A percentile compares a stretch with the other conserved stretches of the same genome.
phyloP scores from a whole-genome alignment of 2,113 vertebrate genomes.

The human (Homo sapiens) region DNA sequence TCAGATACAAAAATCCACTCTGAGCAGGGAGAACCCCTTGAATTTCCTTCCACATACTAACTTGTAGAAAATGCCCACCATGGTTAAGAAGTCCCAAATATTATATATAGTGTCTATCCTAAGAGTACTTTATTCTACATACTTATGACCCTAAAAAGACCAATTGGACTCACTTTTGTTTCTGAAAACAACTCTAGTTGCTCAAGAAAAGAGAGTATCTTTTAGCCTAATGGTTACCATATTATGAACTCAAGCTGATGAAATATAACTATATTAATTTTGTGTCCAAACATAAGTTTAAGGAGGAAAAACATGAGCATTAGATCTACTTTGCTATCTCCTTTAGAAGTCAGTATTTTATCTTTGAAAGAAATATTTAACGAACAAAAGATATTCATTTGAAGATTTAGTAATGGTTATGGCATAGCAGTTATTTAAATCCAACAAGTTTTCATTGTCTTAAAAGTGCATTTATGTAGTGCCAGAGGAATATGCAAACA shows the following conservation, averaged over 20 bases:
- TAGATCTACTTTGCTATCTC: background rate
- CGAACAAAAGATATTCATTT: background rate
- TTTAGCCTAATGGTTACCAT: background rate
- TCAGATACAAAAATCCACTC: background rate
- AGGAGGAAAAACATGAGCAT: background rate
- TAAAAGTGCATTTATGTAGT: background rate
- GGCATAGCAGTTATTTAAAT: background rate
- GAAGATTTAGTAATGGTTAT: background rate
- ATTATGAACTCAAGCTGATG: background rate
- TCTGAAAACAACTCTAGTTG: constrained; percentile 11
- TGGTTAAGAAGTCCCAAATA: background rate
- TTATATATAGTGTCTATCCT: background rate
- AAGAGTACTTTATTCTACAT: background rate
- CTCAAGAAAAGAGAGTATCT: background rate
- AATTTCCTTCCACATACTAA: background rate
- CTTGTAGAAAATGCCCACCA: background rate
- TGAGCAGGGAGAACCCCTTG: background rate
- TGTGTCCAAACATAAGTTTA: background rate
- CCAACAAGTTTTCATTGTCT: constrained; percentile 17
- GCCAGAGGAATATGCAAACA: background rate
- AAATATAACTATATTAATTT: background rate
- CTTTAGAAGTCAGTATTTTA: background rate
- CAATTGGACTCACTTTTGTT: background rate
- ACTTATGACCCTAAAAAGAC: background rate
- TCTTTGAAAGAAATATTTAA: background rate